Evolutionary conservation across 2,888 invertebrate genomes (phyloP), one percentile per base, ranked within the genome.

Genomic region (Chloroclysta siterata): DNA sequence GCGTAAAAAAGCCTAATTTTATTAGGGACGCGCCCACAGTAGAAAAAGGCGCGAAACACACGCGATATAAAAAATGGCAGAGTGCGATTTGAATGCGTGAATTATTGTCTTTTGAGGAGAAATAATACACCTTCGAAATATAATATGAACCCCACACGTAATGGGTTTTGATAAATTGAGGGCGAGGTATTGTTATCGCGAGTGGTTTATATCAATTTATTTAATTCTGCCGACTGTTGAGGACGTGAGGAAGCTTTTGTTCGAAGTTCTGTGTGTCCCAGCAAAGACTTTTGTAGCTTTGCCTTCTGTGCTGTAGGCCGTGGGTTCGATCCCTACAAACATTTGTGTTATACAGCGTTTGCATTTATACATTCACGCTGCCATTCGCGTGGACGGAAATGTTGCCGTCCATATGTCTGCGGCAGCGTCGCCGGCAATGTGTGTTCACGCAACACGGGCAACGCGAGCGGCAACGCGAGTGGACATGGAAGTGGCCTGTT

Each of bases 21-120:
- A 92, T 93, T 93, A 93, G 88, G 86, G 88, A 90, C 89, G 84
- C 90, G 82, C 90, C 90, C 92, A 88, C 86, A 84, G 89, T 90
- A 89, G 88, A 90, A 91, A 89, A 91, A 91, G 92, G 92, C 91
- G 92, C 90, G 91, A 92, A 92, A 89, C 93, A 93, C 93, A 92
- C 93, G 93, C 93, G 91, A 93, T 92, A 89, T 92, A 93, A 93
- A 92, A 93, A 92, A 92, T 92, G 88, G 92, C 90, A 88, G 83
- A 85, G 80, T 79, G 85, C 90, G 84, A 91, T 92, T 90, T 91
- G 91, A 92, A 92, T 90, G 90, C 90, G 90, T 92, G 92, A 93
- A 88, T 89, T 92, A 93, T 92, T 90, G 88, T 90, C 87, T 89
- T 90, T 89, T 85, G 84, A 88, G 84, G 81, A 87, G 87, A 84